Percentiles rank a stretch among this genome's conserved stretches.
Conservation (phyloP, 2,113 vertebrate genomes). For the Pelvicachromis taeniatus region DNA sequence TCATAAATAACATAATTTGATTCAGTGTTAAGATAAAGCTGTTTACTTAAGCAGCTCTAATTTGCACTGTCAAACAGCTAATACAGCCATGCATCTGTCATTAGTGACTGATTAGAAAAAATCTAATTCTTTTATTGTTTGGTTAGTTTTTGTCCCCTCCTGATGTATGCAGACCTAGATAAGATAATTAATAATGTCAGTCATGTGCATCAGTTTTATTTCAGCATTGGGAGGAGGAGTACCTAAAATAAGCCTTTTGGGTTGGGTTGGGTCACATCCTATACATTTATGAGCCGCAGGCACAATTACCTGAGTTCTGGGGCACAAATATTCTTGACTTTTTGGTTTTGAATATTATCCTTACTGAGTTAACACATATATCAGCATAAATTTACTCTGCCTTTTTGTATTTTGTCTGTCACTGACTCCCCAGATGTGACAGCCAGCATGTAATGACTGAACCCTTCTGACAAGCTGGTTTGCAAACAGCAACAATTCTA, state of each 20-base stretch:
- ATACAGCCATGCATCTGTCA: fast-evolving
- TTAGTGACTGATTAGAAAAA: background rate
- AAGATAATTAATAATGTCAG: background rate
- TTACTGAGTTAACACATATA: fast-evolving
- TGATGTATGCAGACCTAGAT: background rate
- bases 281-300: background rate
- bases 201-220: background rate
- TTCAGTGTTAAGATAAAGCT: background rate
- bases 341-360: background rate
- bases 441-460: background rate
- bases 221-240: background rate
- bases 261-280: background rate
- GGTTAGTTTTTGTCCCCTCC: fast-evolving
- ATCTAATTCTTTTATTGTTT: background rate
- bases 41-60: background rate
- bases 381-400: background rate
- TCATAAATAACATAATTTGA: background rate
- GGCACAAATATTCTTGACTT: background rate
- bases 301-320: background rate
- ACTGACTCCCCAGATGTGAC: background rate
- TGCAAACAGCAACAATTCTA: background rate
- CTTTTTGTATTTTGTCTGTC: background rate
- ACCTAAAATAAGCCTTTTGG: background rate
- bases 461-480: background rate
- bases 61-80: background rate